A percentile compares a stretch with the other conserved stretches of the same genome.
Conservation (phyloP, 2,797 vertebrate genomes). For the Halcyon badia region DNA sequence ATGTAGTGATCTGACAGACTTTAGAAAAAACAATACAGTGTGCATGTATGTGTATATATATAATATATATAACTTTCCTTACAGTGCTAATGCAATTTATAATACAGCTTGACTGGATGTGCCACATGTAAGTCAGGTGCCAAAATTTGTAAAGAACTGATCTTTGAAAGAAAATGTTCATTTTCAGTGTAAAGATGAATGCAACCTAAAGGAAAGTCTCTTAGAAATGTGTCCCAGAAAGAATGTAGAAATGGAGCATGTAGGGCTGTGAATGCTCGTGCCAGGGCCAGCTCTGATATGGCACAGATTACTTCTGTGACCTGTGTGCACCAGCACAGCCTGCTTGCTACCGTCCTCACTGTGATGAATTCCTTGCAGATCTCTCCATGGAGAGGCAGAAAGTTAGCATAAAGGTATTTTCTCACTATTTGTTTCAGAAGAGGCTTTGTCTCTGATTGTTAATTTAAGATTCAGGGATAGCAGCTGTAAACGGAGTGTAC, state of each 20-base stretch:
- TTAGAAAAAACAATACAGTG: neutral
- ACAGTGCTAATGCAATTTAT: neutral
- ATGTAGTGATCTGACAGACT: slow-evolving; percentile 19
- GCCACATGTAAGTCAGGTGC: neutral
- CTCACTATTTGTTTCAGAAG: neutral
- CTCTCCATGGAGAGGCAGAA: neutral
- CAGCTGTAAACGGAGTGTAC: neutral
- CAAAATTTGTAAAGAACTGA: neutral
- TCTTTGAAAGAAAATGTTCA: neutral
- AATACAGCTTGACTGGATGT: neutral
- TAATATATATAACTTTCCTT: neutral
- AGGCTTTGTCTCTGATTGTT: neutral
- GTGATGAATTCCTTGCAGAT: neutral
- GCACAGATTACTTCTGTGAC: neutral
- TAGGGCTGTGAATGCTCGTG: neutral
- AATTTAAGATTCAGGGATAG: neutral
- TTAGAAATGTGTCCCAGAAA: neutral
- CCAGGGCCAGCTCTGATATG: neutral
- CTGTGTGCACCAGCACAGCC: neutral
- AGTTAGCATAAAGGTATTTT: neutral
- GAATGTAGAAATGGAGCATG: accelerated
- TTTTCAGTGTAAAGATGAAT: neutral
- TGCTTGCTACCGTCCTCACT: neutral
- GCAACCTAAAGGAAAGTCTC: neutral
- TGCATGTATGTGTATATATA: neutral